Evolutionary conservation across 2,888 invertebrate species (phyloP), one percentile per base, ranked within the genome.

Genomic region (Cybosia mesomella): DNA sequence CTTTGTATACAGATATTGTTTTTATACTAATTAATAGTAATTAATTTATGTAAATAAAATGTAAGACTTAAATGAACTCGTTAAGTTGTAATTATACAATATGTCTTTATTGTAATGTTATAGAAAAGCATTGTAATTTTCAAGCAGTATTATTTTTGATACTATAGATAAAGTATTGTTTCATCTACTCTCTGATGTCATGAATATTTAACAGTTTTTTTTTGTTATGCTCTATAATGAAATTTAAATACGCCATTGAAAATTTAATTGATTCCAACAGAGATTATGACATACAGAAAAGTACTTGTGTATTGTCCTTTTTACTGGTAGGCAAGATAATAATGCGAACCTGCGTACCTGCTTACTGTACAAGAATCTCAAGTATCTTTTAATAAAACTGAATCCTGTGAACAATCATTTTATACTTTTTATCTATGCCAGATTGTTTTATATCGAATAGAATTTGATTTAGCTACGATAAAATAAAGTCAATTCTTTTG

Each of bases 341-440:
- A 13, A 43, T n/a, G 10, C 43, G n/a, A 22, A 34, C 64, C 21
- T 58, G 58, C 58, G 58, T 64, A 49, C 64, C n/a, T n/a, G n/a
- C n/a, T n/a, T n/a, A 49, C 64, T 58, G 43, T 58, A 32, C 64
- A 13, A 58, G 49, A 58, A 64, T 64, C 32, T 58, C 64, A 64
- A 49, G 58, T 58, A 64, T 58, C 49, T 49, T 49, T 49, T 58
- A 64, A 64, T 64, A 58, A 64, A 64, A 64, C 58, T 58, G 49
- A 64, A 64, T 49, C 32, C 13, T 43, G n/a, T n/a, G 57, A 57
- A 64, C 55, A 43, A 64, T 54, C 22, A 22, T n/a, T 54, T 54
- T 13, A 22, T 54, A 22, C 22, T 54, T 22, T 22, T 54, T 11
- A 54, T 22, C 54, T 54, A 22, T 55, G 11, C 1, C 22, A 22